Evolutionary conservation across 53 echinoderm and acorn worm genomes (phyloP), one percentile per base, ranked within the genome.

Genomic region (Holothuria scabra): DNA sequence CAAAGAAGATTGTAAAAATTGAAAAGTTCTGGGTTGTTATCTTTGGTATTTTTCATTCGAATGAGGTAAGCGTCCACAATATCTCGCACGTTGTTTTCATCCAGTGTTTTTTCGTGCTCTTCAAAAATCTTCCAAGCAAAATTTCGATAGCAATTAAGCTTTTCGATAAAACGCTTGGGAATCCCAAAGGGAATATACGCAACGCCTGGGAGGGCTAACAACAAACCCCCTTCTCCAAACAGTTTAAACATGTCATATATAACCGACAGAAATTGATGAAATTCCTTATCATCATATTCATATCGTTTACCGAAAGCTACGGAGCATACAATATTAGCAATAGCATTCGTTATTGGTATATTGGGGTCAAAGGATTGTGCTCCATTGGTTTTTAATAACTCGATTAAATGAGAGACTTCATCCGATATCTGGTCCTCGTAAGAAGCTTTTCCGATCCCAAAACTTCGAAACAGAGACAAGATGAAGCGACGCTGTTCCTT

Each of bases 401-500:
- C 76, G 28, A 66, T 58, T 18, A 93, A 31, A 31, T 61, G 65
- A 24, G 35, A 58, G 24, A 87, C 92, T 78, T 94, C 94, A 8
- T 57, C 65, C 41, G 56, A 56, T 26, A 94, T 91, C 60, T 67
- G 85, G 44, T 85, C 85, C 33, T 89, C 90, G 37, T 91, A 86
- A 29, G 81, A 56, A 0, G 91, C 83, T 38, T 86, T 84, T 10
- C 94, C 94, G 62, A 91, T 87, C 28, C 94, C 94, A 22, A 92
- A 84, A 55, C 62, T 85, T 12, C 89, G 69, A 48, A 94, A 76
- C 8, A 89, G 80, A 14, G 80, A 79, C 16, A 94, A 67, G 20
- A 86, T 87, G 21, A 94, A 94, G 2, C 89, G 84, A 10, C 94
- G 87, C n/a, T 86, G 84, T 21, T 92, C 89, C 74, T 87, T 87